Conservation (phyloP, 2,888 invertebrate genomes). For the Acanthococcus lagerstroemiae region DNA sequence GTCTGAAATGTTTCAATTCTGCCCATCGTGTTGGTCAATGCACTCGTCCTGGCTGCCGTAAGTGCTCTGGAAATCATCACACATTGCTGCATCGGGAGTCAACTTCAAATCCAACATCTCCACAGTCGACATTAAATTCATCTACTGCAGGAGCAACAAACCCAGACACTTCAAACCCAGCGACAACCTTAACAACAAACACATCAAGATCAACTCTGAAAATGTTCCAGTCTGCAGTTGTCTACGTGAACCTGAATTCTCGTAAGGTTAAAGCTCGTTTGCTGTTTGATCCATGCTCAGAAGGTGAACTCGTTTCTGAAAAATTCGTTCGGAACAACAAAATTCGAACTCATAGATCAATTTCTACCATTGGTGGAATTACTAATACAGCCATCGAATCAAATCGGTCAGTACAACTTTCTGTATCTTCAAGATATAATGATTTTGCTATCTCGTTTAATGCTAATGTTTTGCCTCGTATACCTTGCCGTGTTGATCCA, state of each 20-base stretch:
- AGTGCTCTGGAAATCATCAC: no score
- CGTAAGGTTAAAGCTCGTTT: not conserved
- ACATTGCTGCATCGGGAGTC: not conserved
- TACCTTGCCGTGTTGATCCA: not conserved
- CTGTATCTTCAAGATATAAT: not conserved
- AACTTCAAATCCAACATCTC: no score
- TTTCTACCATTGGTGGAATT: not conserved
- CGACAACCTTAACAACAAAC: no score
- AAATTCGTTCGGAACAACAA: no score
- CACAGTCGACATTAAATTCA: not conserved
- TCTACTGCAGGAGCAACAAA: not conserved
- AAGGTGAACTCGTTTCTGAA: no score
- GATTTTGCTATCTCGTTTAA: not conserved
- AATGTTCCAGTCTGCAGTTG: no score
- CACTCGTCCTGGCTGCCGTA: not conserved
- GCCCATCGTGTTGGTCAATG: not conserved
- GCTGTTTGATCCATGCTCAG: no score
- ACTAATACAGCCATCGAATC: not conserved
- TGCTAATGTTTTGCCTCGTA: not conserved
- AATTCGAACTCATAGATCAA: no score
- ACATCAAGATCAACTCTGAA: no score
- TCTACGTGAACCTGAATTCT: not conserved
- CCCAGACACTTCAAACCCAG: no score
- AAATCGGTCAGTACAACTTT: not conserved
- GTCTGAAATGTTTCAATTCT: not conserved